Evolutionary conservation across 2,888 invertebrate genomes (phyloP).

Genomic region (Notodonta dromedarius): DNA sequence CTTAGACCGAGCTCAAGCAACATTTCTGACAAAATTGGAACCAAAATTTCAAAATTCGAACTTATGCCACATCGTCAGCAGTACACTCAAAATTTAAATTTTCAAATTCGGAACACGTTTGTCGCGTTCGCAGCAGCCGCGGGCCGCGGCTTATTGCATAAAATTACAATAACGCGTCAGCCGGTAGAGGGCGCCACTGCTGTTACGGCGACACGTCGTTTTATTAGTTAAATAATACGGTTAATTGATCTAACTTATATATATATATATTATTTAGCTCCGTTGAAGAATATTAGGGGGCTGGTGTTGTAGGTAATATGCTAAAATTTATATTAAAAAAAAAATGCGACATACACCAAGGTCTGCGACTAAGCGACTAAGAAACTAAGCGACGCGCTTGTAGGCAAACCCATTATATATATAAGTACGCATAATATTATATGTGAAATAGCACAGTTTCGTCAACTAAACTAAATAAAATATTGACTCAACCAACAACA

Average conservation of each 20-base stretch:
- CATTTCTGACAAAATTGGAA: constrained; percentile 15
- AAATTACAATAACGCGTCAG: constrained; percentile 66
- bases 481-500: constrained; percentile 6
- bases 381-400: too few relatives aligned
- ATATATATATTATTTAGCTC: background rate
- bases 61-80: constrained; percentile 27
- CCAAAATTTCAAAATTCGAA: constrained; percentile 8
- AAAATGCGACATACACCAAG: too few relatives aligned
- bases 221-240: constrained; percentile 34
- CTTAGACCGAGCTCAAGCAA: too few relatives aligned
- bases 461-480: constrained; percentile 2
- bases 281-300: too few relatives aligned
- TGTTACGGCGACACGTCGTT: constrained; percentile 26
- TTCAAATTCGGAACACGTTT: constrained; percentile 70
- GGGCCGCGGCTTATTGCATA: constrained; percentile 67
- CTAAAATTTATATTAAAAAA: too few relatives aligned
- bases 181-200: constrained; percentile 30
- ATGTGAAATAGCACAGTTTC: background rate
- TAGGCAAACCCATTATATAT: too few relatives aligned
- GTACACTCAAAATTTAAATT: constrained; percentile 61
- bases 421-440: background rate
- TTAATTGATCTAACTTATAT: constrained; percentile 23
- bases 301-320: too few relatives aligned
- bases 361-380: too few relatives aligned
- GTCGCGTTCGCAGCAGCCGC: constrained; percentile 56